Conservation (phyloP, 2,888 invertebrate species). For the Tinea pellionella region DNA sequence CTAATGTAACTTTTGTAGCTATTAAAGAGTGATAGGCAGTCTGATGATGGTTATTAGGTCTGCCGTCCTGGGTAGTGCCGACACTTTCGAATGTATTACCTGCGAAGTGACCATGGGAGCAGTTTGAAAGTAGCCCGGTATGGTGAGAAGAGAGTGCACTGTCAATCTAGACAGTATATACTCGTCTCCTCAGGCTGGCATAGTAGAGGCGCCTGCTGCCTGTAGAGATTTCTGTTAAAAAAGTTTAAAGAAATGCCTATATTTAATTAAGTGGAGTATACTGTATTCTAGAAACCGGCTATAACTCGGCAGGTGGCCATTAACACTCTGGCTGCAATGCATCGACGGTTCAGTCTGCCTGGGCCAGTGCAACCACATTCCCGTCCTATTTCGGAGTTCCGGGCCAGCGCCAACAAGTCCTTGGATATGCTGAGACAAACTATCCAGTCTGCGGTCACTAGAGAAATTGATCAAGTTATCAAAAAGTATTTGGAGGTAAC, state of each 20-base stretch:
- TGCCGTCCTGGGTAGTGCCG: too few relatives aligned
- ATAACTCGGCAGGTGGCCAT: slow-evolving; percentile 75
- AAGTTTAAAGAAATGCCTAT: not conserved
- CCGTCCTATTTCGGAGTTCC: slow-evolving; percentile 60
- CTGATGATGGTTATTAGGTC: too few relatives aligned
- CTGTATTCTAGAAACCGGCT: slow-evolving; percentile 49
- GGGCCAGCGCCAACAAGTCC: slow-evolving; percentile 77
- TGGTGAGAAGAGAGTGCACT: too few relatives aligned
- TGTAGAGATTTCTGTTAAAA: not conserved
- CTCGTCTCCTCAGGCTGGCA: too few relatives aligned
- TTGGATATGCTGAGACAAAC: slow-evolving; percentile 80
- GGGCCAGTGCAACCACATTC: slow-evolving; percentile 66
- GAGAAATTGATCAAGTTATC: slow-evolving; percentile 81
- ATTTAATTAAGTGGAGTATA: too few relatives aligned
- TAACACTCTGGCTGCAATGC: slow-evolving; percentile 75
- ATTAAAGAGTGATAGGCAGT: too few relatives aligned
- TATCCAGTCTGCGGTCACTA: slow-evolving; percentile 80
- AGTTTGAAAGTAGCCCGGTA: too few relatives aligned
- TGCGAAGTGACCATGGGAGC: too few relatives aligned
- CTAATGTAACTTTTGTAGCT: too few relatives aligned
- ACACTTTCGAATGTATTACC: too few relatives aligned
- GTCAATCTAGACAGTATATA: too few relatives aligned
- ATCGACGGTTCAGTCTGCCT: slow-evolving; percentile 66
- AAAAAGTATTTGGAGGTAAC: slow-evolving; percentile 83
- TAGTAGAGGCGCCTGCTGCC: too few relatives aligned